These are phyloP conservation scores for Chionoecetes opilio DNA, from an alignment of 1,140 invertebrate genomes.

Conservation along the genomic window DNA sequence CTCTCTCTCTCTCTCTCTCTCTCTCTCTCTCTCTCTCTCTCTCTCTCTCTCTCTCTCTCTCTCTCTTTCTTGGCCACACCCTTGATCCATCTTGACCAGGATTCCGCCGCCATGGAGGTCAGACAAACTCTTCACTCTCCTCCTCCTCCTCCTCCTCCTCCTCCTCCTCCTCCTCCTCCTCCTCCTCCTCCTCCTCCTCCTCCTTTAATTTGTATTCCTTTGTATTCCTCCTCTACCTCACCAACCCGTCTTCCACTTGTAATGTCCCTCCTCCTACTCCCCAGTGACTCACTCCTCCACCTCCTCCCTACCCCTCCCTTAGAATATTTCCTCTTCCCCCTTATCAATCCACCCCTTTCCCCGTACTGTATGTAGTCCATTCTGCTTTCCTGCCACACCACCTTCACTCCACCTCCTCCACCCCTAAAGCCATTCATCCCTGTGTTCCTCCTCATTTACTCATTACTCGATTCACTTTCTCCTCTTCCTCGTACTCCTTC, in stretches of 20 bases:
- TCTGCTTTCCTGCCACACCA: no score
- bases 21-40: slow-evolving; percentile 50
- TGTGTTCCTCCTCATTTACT: no score
- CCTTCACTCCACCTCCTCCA: no score
- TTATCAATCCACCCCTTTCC: no score
- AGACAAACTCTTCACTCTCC: neutral
- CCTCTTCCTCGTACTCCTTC: no score
- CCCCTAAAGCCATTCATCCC: no score
- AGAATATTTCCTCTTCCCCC: no score
- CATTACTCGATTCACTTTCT: no score
- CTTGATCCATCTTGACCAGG: neutral
- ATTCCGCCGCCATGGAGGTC: neutral
- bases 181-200: slow-evolving; percentile 1
- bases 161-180: slow-evolving; percentile 40
- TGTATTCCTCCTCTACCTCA: neutral
- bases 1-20: slow-evolving; percentile 55
- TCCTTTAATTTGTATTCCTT: neutral
- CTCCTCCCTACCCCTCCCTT: neutral
- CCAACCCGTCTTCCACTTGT: neutral
- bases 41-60: slow-evolving; percentile 5
- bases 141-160: slow-evolving; percentile 41
- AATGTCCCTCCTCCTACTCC: neutral
- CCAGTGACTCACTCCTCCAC: neutral
- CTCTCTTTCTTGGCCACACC: neutral
- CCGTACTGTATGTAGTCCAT: no score